Evolutionary conservation across 2,888 invertebrate genomes (phyloP).

Genomic region (Parasteatoda lunata): DNA sequence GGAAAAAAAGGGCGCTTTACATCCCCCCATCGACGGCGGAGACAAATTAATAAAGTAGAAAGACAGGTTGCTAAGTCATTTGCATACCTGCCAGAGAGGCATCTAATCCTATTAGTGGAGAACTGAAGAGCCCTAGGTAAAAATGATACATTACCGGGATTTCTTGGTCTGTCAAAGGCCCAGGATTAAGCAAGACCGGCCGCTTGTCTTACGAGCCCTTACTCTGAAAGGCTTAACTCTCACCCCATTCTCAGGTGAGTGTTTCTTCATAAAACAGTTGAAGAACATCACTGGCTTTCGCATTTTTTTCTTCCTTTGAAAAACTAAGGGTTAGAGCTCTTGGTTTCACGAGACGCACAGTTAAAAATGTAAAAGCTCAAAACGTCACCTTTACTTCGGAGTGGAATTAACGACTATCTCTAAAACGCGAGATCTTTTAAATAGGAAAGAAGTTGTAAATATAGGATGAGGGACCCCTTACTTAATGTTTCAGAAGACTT

Average conservation of each 20-base stretch:
- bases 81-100: conserved; percentile 68
- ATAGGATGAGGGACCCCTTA: conserved; percentile 60
- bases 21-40: conserved; percentile 53
- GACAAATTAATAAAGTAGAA: conserved; percentile 69
- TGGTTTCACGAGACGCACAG: conserved; percentile 6
- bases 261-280: conserved; percentile 63
- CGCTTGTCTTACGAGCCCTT: conserved; percentile 59
- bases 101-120: conserved; percentile 63
- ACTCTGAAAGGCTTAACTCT: conserved; percentile 53
- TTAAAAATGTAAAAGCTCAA: conserved; percentile 67
- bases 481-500: conserved; percentile 61
- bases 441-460: conserved; percentile 47
- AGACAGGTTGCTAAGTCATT: conserved; percentile 69
- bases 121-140: conserved; percentile 65
- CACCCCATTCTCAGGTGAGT: conserved; percentile 39
- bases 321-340: conserved; percentile 58
- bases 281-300: conserved; percentile 38
- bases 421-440: conserved; percentile 37
- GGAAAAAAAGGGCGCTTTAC: conserved; percentile 27
- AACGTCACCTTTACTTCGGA: conserved; percentile 47
- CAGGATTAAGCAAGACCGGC: conserved; percentile 63
- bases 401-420: conserved; percentile 61
- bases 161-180: conserved; percentile 68
- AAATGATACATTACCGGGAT: conserved; percentile 69
- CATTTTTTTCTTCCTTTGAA: conserved; percentile 30